phyloP scores from a whole-genome alignment of 2,113 vertebrate genomes.

The Halcyon malimbica region DNA sequence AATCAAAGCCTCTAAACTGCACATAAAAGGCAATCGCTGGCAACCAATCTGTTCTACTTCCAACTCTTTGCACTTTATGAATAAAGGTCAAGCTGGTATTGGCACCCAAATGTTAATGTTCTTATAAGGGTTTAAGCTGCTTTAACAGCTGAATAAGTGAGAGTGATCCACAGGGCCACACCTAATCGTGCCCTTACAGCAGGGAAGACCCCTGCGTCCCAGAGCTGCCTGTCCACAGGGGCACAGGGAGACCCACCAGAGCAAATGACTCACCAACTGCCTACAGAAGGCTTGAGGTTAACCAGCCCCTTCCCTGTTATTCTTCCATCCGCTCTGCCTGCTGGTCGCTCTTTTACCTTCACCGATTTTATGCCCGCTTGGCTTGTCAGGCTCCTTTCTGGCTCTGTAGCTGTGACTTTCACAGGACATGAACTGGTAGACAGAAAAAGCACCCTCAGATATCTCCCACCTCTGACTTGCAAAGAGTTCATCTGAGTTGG shows the following conservation, averaged over 20 bases:
- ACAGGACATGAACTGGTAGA: neutral
- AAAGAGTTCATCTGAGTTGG: neutral
- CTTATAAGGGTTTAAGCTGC: slow-evolving; percentile 85
- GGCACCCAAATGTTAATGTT: slow-evolving; percentile 86
- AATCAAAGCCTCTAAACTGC: slow-evolving; percentile 86
- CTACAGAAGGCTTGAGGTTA: neutral
- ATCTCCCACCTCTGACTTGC: neutral
- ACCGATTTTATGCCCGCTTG: neutral
- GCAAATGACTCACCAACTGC: neutral
- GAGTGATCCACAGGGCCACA: slow-evolving; percentile 73
- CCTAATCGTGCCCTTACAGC: slow-evolving; percentile 70
- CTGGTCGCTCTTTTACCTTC: neutral
- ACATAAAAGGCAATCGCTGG: slow-evolving; percentile 83
- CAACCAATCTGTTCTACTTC: slow-evolving; percentile 85
- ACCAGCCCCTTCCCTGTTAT: neutral
- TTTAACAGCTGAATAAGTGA: slow-evolving; percentile 87
- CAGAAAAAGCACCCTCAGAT: neutral
- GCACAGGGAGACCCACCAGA: neutral
- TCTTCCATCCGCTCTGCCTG: slow-evolving; percentile 10
- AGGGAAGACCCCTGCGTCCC: slow-evolving; percentile 11
- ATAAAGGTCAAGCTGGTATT: slow-evolving; percentile 85
- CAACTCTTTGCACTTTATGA: slow-evolving; percentile 85
- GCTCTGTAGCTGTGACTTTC: neutral
- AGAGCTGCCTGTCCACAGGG: neutral
- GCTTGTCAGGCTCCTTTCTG: neutral